phyloP scores from a whole-genome alignment of 2,888 invertebrate genomes.

The Epinotia demarniana region DNA sequence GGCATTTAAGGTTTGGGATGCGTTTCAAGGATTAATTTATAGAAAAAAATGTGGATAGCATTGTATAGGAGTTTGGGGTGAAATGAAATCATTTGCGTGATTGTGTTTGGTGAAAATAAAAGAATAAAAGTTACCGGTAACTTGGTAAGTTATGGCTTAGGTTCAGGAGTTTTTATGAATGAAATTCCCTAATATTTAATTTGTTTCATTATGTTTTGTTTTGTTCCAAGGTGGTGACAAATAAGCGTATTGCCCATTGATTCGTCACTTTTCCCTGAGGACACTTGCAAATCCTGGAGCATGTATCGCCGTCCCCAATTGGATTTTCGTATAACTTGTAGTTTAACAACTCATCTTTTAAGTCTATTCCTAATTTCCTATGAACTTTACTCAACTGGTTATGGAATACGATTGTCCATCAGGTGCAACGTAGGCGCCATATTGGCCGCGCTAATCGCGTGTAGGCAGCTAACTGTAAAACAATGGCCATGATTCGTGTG shows the following conservation, averaged over 20 bases:
- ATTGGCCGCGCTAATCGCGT: constrained; percentile 7
- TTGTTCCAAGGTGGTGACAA: too few species aligned
- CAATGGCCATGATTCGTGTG: constrained; percentile 59
- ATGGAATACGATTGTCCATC: neutral
- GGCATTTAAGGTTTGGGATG: constrained; percentile 9
- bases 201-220: too few species aligned
- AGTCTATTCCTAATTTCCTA: too few species aligned
- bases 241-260: too few species aligned
- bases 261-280: too few species aligned
- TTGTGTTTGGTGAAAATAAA: neutral
- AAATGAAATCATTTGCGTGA: constrained; percentile 7
- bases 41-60: constrained; percentile 12
- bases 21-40: constrained; percentile 25
- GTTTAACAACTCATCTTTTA: too few species aligned
- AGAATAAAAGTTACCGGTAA: neutral
- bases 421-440: constrained; percentile 23
- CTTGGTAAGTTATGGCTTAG: too few species aligned
- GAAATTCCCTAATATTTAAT: too few species aligned
- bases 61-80: constrained; percentile 14
- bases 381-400: neutral
- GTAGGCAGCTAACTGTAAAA: constrained; percentile 40
- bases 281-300: too few species aligned
- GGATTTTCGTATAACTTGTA: too few species aligned
- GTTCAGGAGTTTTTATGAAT: too few species aligned
- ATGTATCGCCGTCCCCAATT: too few species aligned